Evolutionary conservation across 92 coral and sea anemone genomes (phyloP), one percentile per base, ranked within the genome.

Genomic region (Actinernus sp.): DNA sequence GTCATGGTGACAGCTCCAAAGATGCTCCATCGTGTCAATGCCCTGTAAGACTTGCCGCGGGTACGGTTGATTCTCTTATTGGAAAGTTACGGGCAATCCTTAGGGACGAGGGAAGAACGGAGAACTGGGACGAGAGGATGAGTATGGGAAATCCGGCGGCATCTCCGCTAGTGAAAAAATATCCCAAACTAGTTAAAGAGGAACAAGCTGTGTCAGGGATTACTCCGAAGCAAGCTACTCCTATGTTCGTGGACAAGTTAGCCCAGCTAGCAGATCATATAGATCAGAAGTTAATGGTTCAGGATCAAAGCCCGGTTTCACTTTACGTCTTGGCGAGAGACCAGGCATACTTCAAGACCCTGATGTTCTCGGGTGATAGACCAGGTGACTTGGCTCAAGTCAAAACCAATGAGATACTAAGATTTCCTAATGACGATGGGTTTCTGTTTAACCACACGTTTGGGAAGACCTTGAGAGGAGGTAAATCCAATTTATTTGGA

Each of bases 131-230:
- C 17, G 79, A 26, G 9, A 40, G 59, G 21, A 0, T 60, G 10
- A 79, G 79, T 54, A 30, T 70, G 25, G 73, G 79, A 8, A 70
- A 79, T 60, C 73, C 73, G 1, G 79, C 68, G 19, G 81, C 69
- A 17, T 62, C 76, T 31, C 17, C 14, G 44, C 20, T 61, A 31
- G 67, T 80, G 4, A 2, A 46, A 28, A 80, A 44, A 31, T 80
- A 71, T 49, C 36, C 30, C 26, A 72, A 81, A 71, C 44, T 40
- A 32, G 29, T 79, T 20, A 69, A 70, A 63, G 81, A 71, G 40
- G 75, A 71, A 52, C 87, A 71, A 30, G 85, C 85, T 25, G 59
- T 64, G 16, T 78, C 85, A 29, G 85, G 85, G 7, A 18, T 68
- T 33, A 47, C 71, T 13, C 85, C 79, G 3, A 56, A 40, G 45